Conservation (phyloP, 2,113 vertebrate species). For the Apaloderma vittatum region DNA sequence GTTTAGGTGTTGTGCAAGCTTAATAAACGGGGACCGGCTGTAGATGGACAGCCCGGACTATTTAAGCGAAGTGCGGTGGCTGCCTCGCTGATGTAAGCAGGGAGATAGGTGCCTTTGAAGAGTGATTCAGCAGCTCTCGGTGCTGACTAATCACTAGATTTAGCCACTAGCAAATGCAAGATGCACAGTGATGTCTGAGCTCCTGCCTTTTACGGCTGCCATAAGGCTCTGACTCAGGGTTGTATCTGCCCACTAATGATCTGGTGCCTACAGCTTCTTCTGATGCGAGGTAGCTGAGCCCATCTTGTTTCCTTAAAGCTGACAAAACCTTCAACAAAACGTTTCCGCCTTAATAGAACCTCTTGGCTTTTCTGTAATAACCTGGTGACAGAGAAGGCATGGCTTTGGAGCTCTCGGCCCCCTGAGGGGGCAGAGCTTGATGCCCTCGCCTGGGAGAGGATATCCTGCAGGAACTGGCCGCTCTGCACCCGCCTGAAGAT, state of each 20-base stretch:
- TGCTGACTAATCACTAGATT: constrained; percentile 75
- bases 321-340: not conserved
- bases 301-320: constrained; percentile 30
- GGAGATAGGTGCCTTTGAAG: constrained; percentile 75
- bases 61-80: not conserved
- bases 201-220: constrained; percentile 72
- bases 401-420: not conserved
- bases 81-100: constrained; percentile 69
- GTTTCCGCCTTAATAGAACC: not conserved
- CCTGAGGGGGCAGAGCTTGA: not conserved
- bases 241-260: constrained; percentile 63
- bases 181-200: constrained; percentile 53
- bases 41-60: not conserved
- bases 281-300: not conserved
- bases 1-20: not conserved
- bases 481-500: not conserved
- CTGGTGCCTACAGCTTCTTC: constrained; percentile 44
- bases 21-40: fast-evolving
- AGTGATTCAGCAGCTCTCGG: constrained; percentile 70
- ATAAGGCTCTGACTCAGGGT: constrained; percentile 63
- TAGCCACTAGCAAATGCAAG: constrained; percentile 71
- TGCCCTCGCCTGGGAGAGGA: not conserved
- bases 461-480: not conserved
- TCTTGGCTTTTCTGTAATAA: not conserved
- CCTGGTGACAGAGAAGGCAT: not conserved